phyloP scores from a whole-genome alignment of 2,113 vertebrate species.

The Embiotoca jacksoni region DNA sequence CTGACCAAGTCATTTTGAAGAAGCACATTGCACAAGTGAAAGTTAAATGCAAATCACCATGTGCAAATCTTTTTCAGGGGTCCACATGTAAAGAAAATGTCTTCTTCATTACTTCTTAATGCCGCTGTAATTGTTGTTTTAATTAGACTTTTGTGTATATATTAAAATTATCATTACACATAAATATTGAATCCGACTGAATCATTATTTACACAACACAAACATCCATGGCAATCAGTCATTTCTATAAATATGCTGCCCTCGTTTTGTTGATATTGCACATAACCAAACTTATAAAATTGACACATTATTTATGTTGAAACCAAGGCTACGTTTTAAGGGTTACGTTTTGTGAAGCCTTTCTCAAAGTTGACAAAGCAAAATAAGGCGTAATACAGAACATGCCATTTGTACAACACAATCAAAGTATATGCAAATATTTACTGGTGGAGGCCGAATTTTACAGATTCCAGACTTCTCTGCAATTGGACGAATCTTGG shows the following conservation, averaged over 20 bases:
- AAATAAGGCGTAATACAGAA: neutral
- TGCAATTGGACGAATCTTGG: slow-evolving; percentile 96
- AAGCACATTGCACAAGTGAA: neutral
- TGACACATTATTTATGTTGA: neutral
- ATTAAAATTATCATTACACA: neutral
- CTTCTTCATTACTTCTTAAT: neutral
- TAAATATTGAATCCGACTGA: neutral
- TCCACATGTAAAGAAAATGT: too few relatives aligned
- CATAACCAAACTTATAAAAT: neutral
- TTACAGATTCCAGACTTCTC: slow-evolving; percentile 99
- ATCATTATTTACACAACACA: neutral
- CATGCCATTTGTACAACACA: neutral
- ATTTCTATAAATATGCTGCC: neutral
- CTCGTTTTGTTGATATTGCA: neutral
- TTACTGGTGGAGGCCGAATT: slow-evolving; percentile 95
- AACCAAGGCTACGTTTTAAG: neutral
- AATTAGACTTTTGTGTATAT: neutral
- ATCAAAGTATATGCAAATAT: slow-evolving; percentile 23
- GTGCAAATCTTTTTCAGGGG: neutral
- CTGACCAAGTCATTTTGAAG: neutral
- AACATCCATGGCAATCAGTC: neutral
- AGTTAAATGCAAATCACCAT: neutral
- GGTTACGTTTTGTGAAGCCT: neutral
- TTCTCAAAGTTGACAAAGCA: neutral
- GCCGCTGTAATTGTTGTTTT: neutral